These are phyloP conservation scores for Sinohyriopsis cumingii DNA, from an alignment of 2,888 invertebrate genomes.

Conservation along the genomic window DNA sequence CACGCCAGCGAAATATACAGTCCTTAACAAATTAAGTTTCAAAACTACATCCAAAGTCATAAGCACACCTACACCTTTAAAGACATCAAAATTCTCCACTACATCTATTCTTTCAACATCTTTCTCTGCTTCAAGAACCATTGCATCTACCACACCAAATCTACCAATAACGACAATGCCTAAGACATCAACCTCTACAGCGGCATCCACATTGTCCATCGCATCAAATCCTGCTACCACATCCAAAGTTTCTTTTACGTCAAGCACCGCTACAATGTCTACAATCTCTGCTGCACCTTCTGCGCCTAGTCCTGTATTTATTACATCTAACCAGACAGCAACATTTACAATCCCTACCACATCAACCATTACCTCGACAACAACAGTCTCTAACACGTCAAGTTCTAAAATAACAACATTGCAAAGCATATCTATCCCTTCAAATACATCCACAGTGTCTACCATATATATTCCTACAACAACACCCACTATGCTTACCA, in stretches of 20 bases:
- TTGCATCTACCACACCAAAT: no score
- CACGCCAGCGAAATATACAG: not conserved
- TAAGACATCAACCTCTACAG: not conserved
- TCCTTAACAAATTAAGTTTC: not conserved
- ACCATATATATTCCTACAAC: no score
- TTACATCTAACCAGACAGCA: no score
- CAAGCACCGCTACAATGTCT: no score
- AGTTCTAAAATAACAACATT: no score
- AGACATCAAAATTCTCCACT: not conserved
- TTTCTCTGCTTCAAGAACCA: not conserved
- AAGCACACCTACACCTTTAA: not conserved
- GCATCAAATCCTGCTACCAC: no score
- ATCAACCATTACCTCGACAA: not conserved
- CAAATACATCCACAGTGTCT: not conserved
- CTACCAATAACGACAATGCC: not conserved
- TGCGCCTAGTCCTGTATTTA: no score
- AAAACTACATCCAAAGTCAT: not conserved
- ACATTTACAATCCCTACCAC: not conserved
- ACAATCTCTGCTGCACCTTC: no score
- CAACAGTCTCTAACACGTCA: no score
- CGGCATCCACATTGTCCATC: not conserved
- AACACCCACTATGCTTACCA: no score
- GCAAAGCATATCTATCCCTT: not conserved
- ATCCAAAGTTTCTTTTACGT: no score
- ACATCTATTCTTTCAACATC: not conserved